A percentile compares a stretch with the other conserved stretches of the same genome.
phyloP scores from a whole-genome alignment of 2,888 invertebrate species.

The Pyralis farinalis region DNA sequence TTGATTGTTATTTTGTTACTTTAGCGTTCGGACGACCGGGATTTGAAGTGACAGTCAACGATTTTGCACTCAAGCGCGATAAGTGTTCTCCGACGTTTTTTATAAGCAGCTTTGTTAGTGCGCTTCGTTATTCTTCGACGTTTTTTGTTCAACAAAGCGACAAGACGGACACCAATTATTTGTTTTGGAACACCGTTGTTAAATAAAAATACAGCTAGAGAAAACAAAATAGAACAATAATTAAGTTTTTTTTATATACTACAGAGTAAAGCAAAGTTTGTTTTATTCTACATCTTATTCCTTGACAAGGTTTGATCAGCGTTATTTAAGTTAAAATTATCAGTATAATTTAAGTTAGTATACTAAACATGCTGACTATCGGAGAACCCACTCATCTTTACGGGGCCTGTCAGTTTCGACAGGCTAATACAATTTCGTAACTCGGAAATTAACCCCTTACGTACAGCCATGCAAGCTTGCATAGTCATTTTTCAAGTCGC shows the following conservation, averaged over 20 bases:
- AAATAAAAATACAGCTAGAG: slow-evolving; percentile 6
- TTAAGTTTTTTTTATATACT: no score
- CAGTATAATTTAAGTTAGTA: no score
- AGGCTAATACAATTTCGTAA: slow-evolving; percentile 12
- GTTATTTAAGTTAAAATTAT: no score
- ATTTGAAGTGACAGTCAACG: slow-evolving; percentile 78
- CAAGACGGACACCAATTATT: slow-evolving; percentile 27
- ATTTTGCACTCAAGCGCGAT: slow-evolving; percentile 77
- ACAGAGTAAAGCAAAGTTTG: no score
- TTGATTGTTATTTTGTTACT: slow-evolving; percentile 80
- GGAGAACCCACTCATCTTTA: slow-evolving; percentile 11
- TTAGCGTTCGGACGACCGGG: slow-evolving; percentile 55
- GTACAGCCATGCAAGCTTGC: slow-evolving; percentile 8
- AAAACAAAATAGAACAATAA: no score
- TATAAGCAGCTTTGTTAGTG: slow-evolving; percentile 72
- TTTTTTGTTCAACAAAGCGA: slow-evolving; percentile 33
- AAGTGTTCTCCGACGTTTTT: slow-evolving; percentile 76
- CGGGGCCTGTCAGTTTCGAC: slow-evolving; percentile 12
- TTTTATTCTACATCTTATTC: no score
- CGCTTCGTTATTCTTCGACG: slow-evolving; percentile 44
- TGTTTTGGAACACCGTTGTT: slow-evolving; percentile 17
- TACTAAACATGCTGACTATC: slow-evolving; percentile 10
- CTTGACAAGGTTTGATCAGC: no score
- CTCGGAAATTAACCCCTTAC: slow-evolving; percentile 12
- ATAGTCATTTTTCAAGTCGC: slow-evolving; percentile 10